Evolutionary conservation across 2,888 invertebrate genomes (phyloP), one percentile per base, ranked within the genome.

Genomic region (Druceiella hillmani): DNA sequence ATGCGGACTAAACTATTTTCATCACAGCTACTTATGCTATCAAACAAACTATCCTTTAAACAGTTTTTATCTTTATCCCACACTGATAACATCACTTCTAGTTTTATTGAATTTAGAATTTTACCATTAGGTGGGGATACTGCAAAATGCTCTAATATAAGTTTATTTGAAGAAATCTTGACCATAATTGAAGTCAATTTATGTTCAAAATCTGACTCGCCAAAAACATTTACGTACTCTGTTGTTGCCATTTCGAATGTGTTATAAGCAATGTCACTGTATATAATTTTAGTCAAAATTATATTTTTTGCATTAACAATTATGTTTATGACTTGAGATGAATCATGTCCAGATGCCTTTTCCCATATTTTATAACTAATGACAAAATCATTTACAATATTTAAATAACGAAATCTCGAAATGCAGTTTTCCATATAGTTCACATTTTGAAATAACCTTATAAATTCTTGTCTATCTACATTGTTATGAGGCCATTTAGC

Each of bases 361-460:
- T 15, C 34, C 32, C 30, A 37, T 10, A 30, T 22, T 6, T 25
- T 29, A 10, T 40, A 26, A 2, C 17, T 16, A 11, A 20, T 40
- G n/a, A 70, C 41, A 50, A 76, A 75, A 28, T 66, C 60, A 25
- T 66, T 59, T 24, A 74, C 59, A 17, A 62, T 49, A 29, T 56
- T 54, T 17, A 58, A 59, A 42, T 65, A 65, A 41, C 66, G 61
- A 17, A 78, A 58, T 50, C 62, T 68, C 32, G 58, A 55, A 4
- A 76, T 54, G 38, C 68, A 61, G 44, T 66, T 68, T 55, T 79
- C 79, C 16, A 81, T 56, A 50, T 76, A 76, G 31, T 55, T 52
- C 17, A 75, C 69, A 41, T 71, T 59, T 43, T 73, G 51, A 44
- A 81, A 77, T 13, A 69, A 64, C 52, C 67, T 74, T 53, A 56